A percentile compares a stretch with the other conserved stretches of the same genome.
These are phyloP conservation scores for Ischnura elegans DNA, from an alignment of 2,888 invertebrate genomes.

Conservation along the genomic window DNA sequence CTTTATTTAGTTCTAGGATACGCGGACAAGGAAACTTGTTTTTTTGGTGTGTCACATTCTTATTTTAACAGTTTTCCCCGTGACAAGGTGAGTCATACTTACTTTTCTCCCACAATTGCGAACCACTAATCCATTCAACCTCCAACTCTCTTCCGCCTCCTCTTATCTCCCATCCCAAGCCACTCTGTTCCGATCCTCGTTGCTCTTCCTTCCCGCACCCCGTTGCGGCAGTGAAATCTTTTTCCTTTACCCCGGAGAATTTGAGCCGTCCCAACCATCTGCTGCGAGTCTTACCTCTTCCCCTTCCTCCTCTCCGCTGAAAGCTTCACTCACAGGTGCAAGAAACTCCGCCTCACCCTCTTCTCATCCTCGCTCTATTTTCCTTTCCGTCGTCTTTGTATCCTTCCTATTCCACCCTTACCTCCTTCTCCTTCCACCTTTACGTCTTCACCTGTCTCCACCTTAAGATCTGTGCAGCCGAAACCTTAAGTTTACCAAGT, in stretches of 20 bases:
- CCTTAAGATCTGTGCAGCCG: too few relatives aligned
- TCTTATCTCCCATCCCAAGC: background rate
- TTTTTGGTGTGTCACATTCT: too few relatives aligned
- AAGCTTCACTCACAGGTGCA: slow-evolving; percentile 27
- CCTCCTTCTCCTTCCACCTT: background rate
- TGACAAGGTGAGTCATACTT: background rate
- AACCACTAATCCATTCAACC: background rate
- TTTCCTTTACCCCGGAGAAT: background rate
- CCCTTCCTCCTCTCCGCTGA: background rate
- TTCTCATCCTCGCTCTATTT: background rate
- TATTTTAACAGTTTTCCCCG: background rate
- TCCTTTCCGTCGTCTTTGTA: background rate
- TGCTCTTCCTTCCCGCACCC: background rate
- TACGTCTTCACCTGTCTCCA: too few relatives aligned
- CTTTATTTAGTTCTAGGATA: too few relatives aligned
- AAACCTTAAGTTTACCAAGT: too few relatives aligned
- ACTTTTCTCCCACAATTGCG: background rate
- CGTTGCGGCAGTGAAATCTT: background rate
- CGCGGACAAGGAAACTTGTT: too few relatives aligned
- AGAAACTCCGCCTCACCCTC: background rate
- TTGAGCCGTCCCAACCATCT: background rate
- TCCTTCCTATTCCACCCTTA: too few relatives aligned
- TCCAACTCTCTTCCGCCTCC: background rate
- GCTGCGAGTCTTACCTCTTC: background rate
- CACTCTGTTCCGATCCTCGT: background rate